These are phyloP conservation scores for Arctocebus calabarensis DNA, from an alignment of 2,797 vertebrate genomes.

Conservation along the genomic window DNA sequence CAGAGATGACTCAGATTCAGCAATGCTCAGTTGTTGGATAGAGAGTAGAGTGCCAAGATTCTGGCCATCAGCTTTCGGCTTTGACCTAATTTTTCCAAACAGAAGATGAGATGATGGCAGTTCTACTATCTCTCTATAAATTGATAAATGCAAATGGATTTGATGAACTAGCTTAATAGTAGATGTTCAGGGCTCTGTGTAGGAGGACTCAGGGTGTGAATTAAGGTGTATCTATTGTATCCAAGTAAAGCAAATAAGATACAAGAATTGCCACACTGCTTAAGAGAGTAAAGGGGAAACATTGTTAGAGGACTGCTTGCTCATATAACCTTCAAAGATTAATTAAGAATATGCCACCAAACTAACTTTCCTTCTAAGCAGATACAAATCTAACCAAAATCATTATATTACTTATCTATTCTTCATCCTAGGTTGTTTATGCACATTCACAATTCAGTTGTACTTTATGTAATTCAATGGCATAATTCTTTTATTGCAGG, in stretches of 20 bases:
- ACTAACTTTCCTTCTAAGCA: slow-evolving; percentile 7
- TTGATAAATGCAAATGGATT: background rate
- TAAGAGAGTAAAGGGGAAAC: slow-evolving; percentile 9
- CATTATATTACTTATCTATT: background rate
- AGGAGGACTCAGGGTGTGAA: background rate
- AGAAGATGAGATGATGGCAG: slow-evolving; percentile 47
- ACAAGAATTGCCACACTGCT: background rate
- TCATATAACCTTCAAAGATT: slow-evolving; percentile 19
- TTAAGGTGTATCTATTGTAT: slow-evolving; percentile 12
- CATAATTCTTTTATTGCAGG: background rate
- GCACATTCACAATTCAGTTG: background rate
- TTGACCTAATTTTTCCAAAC: slow-evolving; percentile 66
- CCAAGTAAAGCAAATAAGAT: background rate
- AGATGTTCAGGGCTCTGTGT: background rate
- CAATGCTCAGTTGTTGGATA: background rate
- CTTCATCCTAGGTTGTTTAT: background rate
- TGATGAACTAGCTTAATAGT: slow-evolving; percentile 56
- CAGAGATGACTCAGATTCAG: background rate
- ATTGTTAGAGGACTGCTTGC: background rate
- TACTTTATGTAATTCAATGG: background rate
- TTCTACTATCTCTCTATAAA: slow-evolving; percentile 40
- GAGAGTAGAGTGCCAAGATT: background rate
- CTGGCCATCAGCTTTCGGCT: background rate
- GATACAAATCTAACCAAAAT: slow-evolving; percentile 25
- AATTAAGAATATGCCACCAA: background rate